Base-by-base conservation (phyloP, 2,113 vertebrate genomes). In the Paedocypris sp. region DNA sequence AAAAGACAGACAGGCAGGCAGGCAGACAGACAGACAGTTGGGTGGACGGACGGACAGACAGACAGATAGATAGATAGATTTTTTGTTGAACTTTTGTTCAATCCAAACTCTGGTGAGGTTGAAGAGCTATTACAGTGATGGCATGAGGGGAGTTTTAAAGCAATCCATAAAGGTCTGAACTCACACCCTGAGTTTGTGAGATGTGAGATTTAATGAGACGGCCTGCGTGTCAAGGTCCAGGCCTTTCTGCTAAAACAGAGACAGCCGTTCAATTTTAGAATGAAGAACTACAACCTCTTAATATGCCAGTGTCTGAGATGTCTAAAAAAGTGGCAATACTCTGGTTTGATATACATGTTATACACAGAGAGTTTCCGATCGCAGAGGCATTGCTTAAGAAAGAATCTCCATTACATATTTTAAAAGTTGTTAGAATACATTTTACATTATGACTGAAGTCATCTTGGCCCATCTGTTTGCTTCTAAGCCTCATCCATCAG, bases 381-480 rank as follows among this genome's bases (percentile, higher is more conserved):
- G n/a, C n/a, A n/a, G n/a, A n/a, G n/a, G n/a, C n/a, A n/a, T n/a
- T n/a, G n/a, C n/a, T n/a, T n/a, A n/a, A n/a, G n/a, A n/a, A n/a
- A n/a, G n/a, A n/a, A n/a, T n/a, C n/a, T n/a, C n/a, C 32, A 49
- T 32, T 38, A 49, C 46, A 48, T 49, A 56, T 60, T 49, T 57
- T 36, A 20, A 25, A 51, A 52, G 38, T 63, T 67, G 64, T 64
- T 65, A 56, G 70, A 60, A 7, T 13, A 61, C 11, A 62, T 42
- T 54, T 60, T 64, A 41, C 26, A 35, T 50, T 53, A 45, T 60
- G 42, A 67, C 31, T 13, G 36, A 38, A 43, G 18, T 66, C 69
- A 70, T 71, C 70, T 70, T 41, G 9, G 62, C 39, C 71, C 76
- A 82, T 79, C 78, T 80, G 76, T 72, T 57, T 58, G 26, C 26